Evolutionary conservation across 2,888 invertebrate species (phyloP), one percentile per base, ranked within the genome.

Genomic region (Mamestra brassicae): DNA sequence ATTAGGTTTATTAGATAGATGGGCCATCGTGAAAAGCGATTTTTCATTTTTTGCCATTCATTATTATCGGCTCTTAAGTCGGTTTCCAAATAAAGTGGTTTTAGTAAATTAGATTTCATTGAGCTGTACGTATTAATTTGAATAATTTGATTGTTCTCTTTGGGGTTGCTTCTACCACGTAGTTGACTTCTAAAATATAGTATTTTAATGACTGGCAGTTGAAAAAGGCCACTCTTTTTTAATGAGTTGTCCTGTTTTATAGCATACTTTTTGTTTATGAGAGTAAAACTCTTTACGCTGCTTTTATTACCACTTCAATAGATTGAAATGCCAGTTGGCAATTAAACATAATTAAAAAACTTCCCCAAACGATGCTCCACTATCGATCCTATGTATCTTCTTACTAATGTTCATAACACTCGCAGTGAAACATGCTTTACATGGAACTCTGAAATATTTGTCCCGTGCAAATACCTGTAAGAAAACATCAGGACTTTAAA

Each of bases 1-100:
- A 96, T 95, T 95, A 95, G 94, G 94, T 95, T 95, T 96, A 96
- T 96, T 95, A 96, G 95, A 95, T 95, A 94, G 94, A 95, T 94
- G 92, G 93, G 90, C 90, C 91, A 90, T 90, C 91, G 91, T 90
- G 93, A 92, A 93, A 92, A 92, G 89, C 92, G 90, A 93, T 94
- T 94, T 95, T 93, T 94, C 91, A 92, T 93, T 93, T 93, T 92
- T 90, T 87, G 85, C 87, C 87, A 87, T 86, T 88, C 90, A 90
- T 90, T 91, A 91, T 92, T 91, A 92, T 92, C 87, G 87, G 70
- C 83, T 78, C 80, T 89, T 86, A 89, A 89, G 87, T 77, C 80
- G 83, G 80, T 74, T 82, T 63, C 55, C 58, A 72, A 87, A 87
- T 87, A 84, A 82, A 86, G 84, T 78, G 74, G 80, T 85, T 86